phyloP scores from a whole-genome alignment of 2,888 invertebrate genomes.

The Nasonovia ribisnigri region DNA sequence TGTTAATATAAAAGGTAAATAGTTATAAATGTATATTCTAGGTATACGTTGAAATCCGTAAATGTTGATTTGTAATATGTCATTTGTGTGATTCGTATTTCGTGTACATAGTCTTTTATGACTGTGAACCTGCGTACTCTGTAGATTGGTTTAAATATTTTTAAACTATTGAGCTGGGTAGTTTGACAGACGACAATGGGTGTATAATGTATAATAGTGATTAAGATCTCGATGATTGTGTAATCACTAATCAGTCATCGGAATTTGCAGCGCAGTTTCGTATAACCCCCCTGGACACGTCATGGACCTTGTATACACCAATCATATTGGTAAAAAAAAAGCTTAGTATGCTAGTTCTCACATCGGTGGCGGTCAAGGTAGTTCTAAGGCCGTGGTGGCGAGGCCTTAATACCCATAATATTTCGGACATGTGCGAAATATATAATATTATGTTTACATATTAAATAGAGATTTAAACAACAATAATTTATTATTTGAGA shows the following conservation, averaged over 20 bases:
- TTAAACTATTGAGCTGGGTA: background rate
- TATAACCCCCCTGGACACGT: background rate
- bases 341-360: background rate
- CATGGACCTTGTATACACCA: constrained; percentile 7
- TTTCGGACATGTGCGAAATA: background rate
- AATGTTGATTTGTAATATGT: background rate
- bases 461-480: background rate
- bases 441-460: background rate
- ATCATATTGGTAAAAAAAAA: background rate
- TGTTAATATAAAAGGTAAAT: background rate
- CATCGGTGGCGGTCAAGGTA: background rate
- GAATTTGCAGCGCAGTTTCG: background rate
- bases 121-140: background rate
- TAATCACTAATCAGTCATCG: background rate
- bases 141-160: background rate
- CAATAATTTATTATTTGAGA: background rate
- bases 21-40: too few species aligned
- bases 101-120: background rate
- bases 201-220: background rate
- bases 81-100: background rate
- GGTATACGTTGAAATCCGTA: background rate
- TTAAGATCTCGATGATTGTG: background rate
- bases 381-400: background rate
- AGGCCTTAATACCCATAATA: background rate
- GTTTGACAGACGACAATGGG: background rate